Evolutionary conservation across 2,888 invertebrate species (phyloP), one percentile per base, ranked within the genome.

Genomic region (Conchocele bisecta): DNA sequence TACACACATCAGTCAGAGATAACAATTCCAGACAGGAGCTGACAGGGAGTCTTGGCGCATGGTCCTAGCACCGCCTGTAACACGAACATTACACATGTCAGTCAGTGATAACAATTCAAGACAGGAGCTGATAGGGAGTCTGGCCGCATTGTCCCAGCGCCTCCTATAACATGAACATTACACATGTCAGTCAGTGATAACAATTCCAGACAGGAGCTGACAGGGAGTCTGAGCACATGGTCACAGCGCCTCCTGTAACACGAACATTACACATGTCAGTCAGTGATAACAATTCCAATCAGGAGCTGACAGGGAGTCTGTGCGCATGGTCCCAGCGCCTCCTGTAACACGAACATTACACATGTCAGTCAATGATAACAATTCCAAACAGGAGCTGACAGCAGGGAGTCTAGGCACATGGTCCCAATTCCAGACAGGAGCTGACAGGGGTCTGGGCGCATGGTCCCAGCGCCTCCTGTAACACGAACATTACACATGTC

Each of bases 311-410:
- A 89, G 0, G 88, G 87, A 37, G 83, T 80, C 4, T 53, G 66
- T 7, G 79, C 79, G 59, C 89, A 89, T 9, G 83, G 86, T 6
- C 89, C 88, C 5, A 87, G 75, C 0, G 86, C 86, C 35, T 79
- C 83, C 88, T 88, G 66, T 2, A 73, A 65, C 13, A 54, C 48
- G 31, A 60, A 26, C n/a, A 13, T 13, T 11, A 56, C 5, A 39
- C 20, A 61, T n/a, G n/a, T n/a, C 20, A 1, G 11, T 28, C 5
- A 13, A 22, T 4, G 9, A 15, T 31, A 35, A 53, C n/a, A 4
- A 9, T 15, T 53, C 15, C 11, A 17, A 11, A n/a, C 13, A 17
- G 7, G 17, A 17, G 41, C 39, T 42, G 33, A 0, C 20, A 20
- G n/a, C 37, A 11, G 20, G 39, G 20, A 17, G n/a, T 20, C 20